Evolutionary conservation across 2,888 invertebrate genomes (phyloP).

Genomic region (Melanostoma scalare): DNA sequence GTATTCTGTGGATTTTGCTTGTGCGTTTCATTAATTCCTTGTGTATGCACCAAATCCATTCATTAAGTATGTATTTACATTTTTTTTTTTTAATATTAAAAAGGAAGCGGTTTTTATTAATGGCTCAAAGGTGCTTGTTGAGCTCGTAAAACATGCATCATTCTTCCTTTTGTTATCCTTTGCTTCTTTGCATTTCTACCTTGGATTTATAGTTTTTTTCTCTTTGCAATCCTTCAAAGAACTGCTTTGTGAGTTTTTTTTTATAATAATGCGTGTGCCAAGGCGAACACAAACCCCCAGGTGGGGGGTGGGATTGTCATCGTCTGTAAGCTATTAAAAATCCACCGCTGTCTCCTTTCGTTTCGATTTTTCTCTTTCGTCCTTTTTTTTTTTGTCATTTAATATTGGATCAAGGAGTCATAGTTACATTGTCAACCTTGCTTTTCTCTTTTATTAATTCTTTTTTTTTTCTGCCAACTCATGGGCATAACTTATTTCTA

Average conservation of each 20-base stretch:
- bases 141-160: conserved; percentile 52
- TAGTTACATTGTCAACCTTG: conserved; percentile 57
- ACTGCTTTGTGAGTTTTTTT: conserved; percentile 48
- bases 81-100: conserved; percentile 31
- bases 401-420: conserved; percentile 65
- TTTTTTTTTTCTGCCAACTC: conserved; percentile 35
- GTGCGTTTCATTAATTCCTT: conserved; percentile 43
- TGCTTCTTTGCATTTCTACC: conserved; percentile 21
- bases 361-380: not conserved
- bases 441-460: not conserved
- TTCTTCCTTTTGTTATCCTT: conserved; percentile 20
- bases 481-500: conserved; percentile 50
- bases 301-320: conserved; percentile 12
- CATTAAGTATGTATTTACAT: conserved; percentile 21
- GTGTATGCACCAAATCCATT: conserved; percentile 39
- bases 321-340: conserved; percentile 43
- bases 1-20: conserved; percentile 1
- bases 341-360: conserved; percentile 33
- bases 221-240: conserved; percentile 29
- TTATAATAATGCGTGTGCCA: conserved; percentile 21
- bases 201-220: conserved; percentile 53
- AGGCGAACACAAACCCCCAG: not conserved
- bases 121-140: conserved; percentile 44
- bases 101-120: conserved; percentile 3
- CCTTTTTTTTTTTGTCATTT: conserved; percentile 37